Conservation (phyloP, 2,888 invertebrate species). For the Caradrina clavipalpis region DNA sequence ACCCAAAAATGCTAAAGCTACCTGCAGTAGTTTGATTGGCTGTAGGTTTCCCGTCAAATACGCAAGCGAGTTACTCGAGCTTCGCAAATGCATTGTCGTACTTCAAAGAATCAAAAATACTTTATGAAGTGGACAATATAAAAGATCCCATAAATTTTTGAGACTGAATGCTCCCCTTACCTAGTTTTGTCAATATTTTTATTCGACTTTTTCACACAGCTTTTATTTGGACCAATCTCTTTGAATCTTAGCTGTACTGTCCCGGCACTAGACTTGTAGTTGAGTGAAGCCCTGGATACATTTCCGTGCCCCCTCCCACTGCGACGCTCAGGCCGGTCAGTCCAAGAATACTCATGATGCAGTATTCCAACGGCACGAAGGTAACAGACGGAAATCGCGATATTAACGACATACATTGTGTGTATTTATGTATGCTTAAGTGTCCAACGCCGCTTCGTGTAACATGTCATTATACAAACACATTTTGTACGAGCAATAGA, state of each 20-base stretch:
- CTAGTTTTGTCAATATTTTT: conserved; percentile 29
- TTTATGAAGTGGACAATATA: background rate
- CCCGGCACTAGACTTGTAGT: conserved; percentile 70
- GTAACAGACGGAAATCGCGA: conserved; percentile 77
- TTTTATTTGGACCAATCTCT: conserved; percentile 38
- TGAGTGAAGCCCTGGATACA: conserved; percentile 64
- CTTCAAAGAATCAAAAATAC: background rate
- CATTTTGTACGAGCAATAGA: conserved; percentile 7
- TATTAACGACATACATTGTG: conserved; percentile 61
- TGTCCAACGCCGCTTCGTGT: conserved; percentile 63
- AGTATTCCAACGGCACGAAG: conserved; percentile 86
- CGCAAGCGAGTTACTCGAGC: background rate
- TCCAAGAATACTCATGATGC: conserved; percentile 85
- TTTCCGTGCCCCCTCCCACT: conserved; percentile 63
- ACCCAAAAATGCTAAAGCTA: conserved; percentile 9
- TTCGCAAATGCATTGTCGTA: background rate
- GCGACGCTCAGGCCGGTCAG: conserved; percentile 73
- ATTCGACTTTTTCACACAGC: conserved; percentile 35
- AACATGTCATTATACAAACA: conserved; percentile 43
- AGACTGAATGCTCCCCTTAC: conserved; percentile 25
- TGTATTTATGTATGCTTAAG: conserved; percentile 65
- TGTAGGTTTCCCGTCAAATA: background rate
- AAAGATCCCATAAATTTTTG: background rate
- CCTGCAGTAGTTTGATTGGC: background rate
- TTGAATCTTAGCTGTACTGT: conserved; percentile 50